Conservation (phyloP, 2,113 vertebrate genomes). For the Callaeas wilsoni region DNA sequence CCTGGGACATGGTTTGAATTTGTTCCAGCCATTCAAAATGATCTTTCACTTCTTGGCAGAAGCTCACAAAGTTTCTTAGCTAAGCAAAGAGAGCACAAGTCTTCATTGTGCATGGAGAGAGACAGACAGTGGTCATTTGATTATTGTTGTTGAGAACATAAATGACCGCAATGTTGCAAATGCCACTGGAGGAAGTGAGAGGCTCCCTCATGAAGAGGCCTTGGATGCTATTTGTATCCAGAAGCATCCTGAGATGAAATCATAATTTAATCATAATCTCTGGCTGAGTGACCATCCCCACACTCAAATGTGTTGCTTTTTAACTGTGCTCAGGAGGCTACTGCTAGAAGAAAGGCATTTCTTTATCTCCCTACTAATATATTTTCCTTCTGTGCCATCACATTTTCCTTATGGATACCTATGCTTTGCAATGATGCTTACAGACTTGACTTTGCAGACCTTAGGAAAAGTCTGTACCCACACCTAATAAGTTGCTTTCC, state of each 20-base stretch:
- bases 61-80: constrained; percentile 38
- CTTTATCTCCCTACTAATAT: background rate
- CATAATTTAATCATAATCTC: constrained; percentile 27
- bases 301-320: background rate
- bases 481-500: background rate
- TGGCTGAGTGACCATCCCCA: background rate
- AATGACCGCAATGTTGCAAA: constrained; percentile 51
- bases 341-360: constrained; percentile 32
- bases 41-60: constrained; percentile 57
- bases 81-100: constrained; percentile 40
- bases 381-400: background rate
- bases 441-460: background rate
- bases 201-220: constrained; percentile 19
- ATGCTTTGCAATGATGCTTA: background rate
- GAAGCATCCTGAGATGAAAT: constrained; percentile 53
- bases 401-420: background rate
- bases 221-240: constrained; percentile 33
- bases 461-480: background rate
- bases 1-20: constrained; percentile 51
- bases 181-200: constrained; percentile 45
- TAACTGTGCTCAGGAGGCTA: background rate
- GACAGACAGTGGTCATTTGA: constrained; percentile 44
- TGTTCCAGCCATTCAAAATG: constrained; percentile 58
- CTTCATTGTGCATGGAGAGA: constrained; percentile 27
- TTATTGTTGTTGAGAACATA: constrained; percentile 42